Percentiles rank a stretch among this genome's conserved stretches.
Conservation (phyloP, 1,140 invertebrate genomes). For the Oryzaephilus surinamensis region DNA sequence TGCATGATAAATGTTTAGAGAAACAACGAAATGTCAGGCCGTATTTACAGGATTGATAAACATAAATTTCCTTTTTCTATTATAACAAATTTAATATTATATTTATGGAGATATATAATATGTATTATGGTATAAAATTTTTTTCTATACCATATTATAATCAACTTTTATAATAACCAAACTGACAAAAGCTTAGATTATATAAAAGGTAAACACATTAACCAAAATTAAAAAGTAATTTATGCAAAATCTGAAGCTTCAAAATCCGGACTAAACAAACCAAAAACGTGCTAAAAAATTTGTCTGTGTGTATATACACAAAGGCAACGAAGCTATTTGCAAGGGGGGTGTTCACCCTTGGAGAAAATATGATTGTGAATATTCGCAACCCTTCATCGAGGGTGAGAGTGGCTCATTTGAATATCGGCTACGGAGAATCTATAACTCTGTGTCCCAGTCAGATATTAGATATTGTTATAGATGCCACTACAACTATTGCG, state of each 20-base stretch:
- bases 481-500: conserved; percentile 1
- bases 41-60: no score
- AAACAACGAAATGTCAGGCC: no score
- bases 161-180: no score
- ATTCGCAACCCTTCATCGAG: conserved; percentile 27
- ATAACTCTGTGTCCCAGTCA: conserved; percentile 22
- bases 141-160: no score
- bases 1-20: no score
- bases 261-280: conserved; percentile 14
- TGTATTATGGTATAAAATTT: no score
- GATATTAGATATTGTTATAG: conserved; percentile 22
- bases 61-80: no score
- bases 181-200: no score
- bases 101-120: no score
- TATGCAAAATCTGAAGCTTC: conserved; percentile 9
- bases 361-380: conserved; percentile 29
- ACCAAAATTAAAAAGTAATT: conserved; percentile 14
- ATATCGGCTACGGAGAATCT: conserved; percentile 22
- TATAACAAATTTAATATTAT: no score
- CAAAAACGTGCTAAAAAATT: conserved; percentile 23
- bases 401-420: conserved; percentile 23
- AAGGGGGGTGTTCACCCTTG: conserved; percentile 27
- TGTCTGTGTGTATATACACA: conserved; percentile 16
- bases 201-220: no score
- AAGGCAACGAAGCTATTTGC: conserved; percentile 18